These are phyloP conservation scores for Tragopan temminckii DNA, from an alignment of 2,797 vertebrate species.

Conservation along the genomic window DNA sequence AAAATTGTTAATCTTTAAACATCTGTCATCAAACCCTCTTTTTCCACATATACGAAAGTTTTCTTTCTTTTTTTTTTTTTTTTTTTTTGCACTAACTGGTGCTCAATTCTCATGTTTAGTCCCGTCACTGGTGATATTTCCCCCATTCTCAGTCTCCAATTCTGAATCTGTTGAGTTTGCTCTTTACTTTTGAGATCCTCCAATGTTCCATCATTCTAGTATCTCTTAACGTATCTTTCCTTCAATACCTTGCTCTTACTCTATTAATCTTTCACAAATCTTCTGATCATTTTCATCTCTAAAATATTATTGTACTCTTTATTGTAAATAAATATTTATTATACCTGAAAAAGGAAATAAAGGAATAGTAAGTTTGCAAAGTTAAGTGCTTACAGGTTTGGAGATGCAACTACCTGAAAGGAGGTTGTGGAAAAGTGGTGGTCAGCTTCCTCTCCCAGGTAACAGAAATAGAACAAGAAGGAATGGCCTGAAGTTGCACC, in stretches of 20 bases:
- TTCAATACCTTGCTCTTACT: background rate
- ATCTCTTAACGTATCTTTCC: background rate
- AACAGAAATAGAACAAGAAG: too few species aligned
- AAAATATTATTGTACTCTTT: background rate
- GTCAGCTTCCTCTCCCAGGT: too few species aligned
- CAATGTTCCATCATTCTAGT: background rate
- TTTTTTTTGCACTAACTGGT: background rate
- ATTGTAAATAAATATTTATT: background rate
- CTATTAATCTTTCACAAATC: background rate
- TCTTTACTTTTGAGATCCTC: background rate
- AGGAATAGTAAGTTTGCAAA: background rate
- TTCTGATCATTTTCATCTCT: background rate
- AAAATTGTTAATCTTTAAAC: background rate
- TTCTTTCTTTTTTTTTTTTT: background rate
- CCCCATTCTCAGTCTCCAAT: fast-evolving
- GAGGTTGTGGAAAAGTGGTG: too few species aligned
- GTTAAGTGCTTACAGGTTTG: background rate
- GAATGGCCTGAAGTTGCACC: too few species aligned
- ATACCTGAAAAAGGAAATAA: background rate
- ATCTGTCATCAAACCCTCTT: background rate
- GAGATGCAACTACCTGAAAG: background rate
- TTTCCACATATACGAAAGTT: background rate
- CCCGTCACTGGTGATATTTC: background rate
- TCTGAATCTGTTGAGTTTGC: background rate
- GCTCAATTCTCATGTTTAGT: background rate